Conservation (phyloP, 2,797 vertebrate species). For the Sebastes variabilis region DNA sequence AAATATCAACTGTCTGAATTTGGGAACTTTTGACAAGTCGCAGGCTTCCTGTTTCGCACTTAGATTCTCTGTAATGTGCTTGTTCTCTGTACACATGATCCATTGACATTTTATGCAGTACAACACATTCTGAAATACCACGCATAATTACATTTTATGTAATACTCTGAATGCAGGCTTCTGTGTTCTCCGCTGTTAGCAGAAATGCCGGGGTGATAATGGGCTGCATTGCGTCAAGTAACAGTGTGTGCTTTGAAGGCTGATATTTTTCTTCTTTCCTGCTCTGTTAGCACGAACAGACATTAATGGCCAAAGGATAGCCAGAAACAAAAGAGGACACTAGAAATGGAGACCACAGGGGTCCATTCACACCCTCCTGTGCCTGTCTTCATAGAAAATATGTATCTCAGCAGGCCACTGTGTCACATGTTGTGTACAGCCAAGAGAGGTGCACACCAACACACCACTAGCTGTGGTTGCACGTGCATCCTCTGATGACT, state of each 20-base stretch:
- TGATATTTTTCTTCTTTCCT: conserved; percentile 21
- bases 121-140: conserved; percentile 46
- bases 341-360: conserved; percentile 41
- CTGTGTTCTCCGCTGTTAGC: conserved; percentile 18
- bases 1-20: conserved; percentile 66
- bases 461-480: conserved; percentile 9
- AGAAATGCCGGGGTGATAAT: conserved; percentile 24
- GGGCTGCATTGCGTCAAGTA: not conserved
- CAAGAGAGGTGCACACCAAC: conserved; percentile 10
- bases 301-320: conserved; percentile 13
- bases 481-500: not conserved
- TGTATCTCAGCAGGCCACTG: conserved; percentile 59
- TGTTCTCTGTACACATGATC: conserved; percentile 43
- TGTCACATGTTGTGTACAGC: conserved; percentile 25
- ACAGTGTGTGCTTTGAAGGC: conserved; percentile 37
- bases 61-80: conserved; percentile 29
- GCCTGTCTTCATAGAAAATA: conserved; percentile 45
- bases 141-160: conserved; percentile 47
- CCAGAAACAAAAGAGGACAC: conserved; percentile 30
- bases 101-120: conserved; percentile 51
- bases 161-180: conserved; percentile 31
- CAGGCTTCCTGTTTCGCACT: conserved; percentile 50
- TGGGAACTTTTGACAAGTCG: conserved; percentile 64
- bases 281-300: not conserved
- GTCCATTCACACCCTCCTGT: conserved; percentile 41